Evolutionary conservation across 2,113 vertebrate genomes (phyloP).

Genomic region (Grallaria varia): DNA sequence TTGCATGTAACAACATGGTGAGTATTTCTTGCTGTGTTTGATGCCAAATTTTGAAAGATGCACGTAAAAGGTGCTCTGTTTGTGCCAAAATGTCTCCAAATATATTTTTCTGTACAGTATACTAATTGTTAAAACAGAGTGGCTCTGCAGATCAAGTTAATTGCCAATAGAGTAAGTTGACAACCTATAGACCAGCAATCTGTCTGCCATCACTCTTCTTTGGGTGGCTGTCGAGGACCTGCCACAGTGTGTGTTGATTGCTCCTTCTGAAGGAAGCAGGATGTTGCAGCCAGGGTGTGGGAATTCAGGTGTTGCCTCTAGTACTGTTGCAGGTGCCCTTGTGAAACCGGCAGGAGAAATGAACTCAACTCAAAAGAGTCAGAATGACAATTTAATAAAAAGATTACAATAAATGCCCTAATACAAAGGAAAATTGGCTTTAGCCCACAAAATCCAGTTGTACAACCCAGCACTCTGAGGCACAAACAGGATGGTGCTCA

Average conservation of each 20-base stretch:
- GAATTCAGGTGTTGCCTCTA: not conserved
- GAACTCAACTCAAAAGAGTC: no score
- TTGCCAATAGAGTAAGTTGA: not conserved
- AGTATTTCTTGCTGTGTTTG: not conserved
- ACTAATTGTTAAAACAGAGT: not conserved
- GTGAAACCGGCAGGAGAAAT: no score
- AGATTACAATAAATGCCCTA: no score
- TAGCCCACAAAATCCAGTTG: no score
- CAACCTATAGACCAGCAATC: not conserved
- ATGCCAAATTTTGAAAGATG: not conserved
- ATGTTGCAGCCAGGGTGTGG: not conserved
- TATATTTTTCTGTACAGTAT: not conserved
- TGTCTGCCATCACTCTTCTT: accelerated
- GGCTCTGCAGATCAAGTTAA: not conserved
- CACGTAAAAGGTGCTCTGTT: accelerated
- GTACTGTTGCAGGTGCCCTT: not conserved
- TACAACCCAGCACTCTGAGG: no score
- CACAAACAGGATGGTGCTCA: no score
- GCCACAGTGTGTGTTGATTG: not conserved
- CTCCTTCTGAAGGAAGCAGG: not conserved
- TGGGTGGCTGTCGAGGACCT: accelerated
- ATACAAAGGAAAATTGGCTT: no score
- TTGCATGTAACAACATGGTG: accelerated
- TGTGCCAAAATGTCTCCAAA: not conserved
- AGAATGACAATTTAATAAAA: no score